These are phyloP conservation scores for Perca schrenkii DNA, from an alignment of 2,113 vertebrate genomes.

Conservation along the genomic window DNA sequence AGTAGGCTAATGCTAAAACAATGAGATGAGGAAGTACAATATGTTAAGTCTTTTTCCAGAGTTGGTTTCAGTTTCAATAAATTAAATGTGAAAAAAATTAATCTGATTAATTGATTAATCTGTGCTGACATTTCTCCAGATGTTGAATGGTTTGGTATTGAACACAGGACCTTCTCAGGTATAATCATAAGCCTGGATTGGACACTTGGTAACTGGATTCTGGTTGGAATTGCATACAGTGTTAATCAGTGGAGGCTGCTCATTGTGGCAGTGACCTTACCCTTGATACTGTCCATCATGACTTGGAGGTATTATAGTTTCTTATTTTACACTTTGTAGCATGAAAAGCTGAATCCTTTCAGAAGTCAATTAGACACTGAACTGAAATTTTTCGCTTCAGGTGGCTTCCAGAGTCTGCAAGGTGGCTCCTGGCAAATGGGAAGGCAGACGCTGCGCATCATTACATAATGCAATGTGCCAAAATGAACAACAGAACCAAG, in stretches of 20 bases:
- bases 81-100: background rate
- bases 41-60: background rate
- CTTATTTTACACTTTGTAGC: background rate
- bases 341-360: background rate
- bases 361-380: background rate
- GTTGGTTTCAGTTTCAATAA: background rate
- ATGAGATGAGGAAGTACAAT: background rate
- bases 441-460: constrained; percentile 83
- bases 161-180: constrained; percentile 80
- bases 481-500: constrained; percentile 82
- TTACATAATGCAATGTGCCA: constrained; percentile 88
- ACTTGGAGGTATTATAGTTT: constrained; percentile 78
- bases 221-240: constrained; percentile 74
- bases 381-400: constrained; percentile 70
- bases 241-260: constrained; percentile 83
- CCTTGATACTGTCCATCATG: constrained; percentile 73
- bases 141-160: constrained; percentile 82
- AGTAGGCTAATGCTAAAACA: constrained; percentile 22
- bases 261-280: constrained; percentile 75
- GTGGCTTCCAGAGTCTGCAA: constrained; percentile 94
- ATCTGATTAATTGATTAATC: background rate
- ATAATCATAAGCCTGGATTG: constrained; percentile 81
- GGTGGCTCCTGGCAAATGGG: constrained; percentile 90
- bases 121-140: constrained; percentile 60
- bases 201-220: constrained; percentile 77